Evolutionary conservation across 2,888 invertebrate species (phyloP), one percentile per base, ranked within the genome.

Genomic region (Allolobophora icterica): DNA sequence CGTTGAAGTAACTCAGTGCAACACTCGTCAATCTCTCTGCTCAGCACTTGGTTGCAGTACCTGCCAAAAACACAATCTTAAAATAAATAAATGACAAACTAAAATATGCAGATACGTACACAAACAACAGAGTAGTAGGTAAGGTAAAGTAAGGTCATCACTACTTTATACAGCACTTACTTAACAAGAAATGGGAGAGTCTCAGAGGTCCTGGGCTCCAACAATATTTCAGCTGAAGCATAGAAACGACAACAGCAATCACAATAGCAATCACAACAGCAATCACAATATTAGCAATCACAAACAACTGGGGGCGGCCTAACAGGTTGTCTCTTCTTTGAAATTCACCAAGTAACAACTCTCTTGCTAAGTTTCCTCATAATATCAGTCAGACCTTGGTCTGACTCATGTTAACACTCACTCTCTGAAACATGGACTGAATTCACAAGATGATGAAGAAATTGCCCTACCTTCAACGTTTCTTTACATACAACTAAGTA

Each of bases 21-120:
- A 91, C 96, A 94, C 42, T 95, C 94, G 92, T 96, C 96, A 17
- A 97, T 95, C 40, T 96, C 96, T 89, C 96, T 94, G n/a, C 96
- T 96, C 24, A 96, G 95, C 87, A 96, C 95, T 94, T 97, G 97
- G 93, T 96, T 96, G 94, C 97, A 97, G 94, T 97, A 97, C 91
- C 96, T 96, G 92, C 87, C 21, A 8, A 24, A 34, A 87, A 33
- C 35, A 6, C n/a, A 71, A 71, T n/a, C 52, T 52, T 52, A 52
- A n/a, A 71, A 71, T n/a, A 30, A 71, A n/a, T 71, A n/a, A 71
- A 71, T 71, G n/a, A 71, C 30, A 71, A 58, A 71, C 71, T 71
- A n/a, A 13, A 71, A 71, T 71, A n/a, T 8, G 8, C 71, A n/a
- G n/a, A 71, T n/a, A n/a, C 4, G 2, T 11, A 71, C n/a, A 71